These are phyloP conservation scores for Antechinus flavipes DNA, from an alignment of 2,113 vertebrate species.

Conservation along the genomic window DNA sequence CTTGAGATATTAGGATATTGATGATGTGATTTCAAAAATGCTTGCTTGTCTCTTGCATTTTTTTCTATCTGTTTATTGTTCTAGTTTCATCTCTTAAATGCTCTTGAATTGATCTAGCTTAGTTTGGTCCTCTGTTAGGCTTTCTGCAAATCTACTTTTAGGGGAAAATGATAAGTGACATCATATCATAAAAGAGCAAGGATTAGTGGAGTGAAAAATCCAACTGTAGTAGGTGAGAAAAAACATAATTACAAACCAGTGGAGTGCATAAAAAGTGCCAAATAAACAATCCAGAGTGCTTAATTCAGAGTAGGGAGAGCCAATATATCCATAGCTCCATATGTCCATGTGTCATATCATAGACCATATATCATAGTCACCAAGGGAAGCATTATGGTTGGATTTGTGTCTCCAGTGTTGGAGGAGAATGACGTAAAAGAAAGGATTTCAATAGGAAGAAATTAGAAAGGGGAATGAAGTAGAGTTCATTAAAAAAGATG, in stretches of 20 bases:
- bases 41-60: background rate
- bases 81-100: background rate
- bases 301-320: background rate
- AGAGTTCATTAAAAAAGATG: background rate
- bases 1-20: background rate
- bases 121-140: background rate
- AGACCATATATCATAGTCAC: too few species aligned
- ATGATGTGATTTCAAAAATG: background rate
- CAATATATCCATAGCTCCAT: too few species aligned
- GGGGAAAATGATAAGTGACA: too few species aligned
- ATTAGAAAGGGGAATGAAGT: background rate
- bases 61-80: background rate
- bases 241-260: background rate
- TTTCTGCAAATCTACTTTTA: too few species aligned
- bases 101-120: background rate
- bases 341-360: too few species aligned
- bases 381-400: too few species aligned
- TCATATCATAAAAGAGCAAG: background rate
- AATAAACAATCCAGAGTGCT: background rate
- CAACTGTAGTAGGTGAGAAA: background rate
- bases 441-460: background rate
- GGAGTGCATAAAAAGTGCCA: background rate
- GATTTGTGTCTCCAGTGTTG: background rate
- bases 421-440: background rate
- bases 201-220: background rate